Evolutionary conservation across 2,797 vertebrate species (phyloP).

Genomic region (Notolepis coatsorum): DNA sequence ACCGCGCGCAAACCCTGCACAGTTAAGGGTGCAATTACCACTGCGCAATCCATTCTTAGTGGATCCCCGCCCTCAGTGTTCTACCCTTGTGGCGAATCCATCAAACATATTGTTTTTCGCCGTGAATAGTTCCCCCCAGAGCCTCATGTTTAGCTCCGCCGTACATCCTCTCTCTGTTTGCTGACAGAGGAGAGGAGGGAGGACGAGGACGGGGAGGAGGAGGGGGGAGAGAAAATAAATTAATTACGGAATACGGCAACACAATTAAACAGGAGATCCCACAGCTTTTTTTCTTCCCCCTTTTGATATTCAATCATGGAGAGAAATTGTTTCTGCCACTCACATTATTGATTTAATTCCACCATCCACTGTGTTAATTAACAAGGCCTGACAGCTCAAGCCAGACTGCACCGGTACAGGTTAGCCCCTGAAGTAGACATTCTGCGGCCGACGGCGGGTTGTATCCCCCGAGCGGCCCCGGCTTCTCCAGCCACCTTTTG

Average conservation of each 20-base stretch:
- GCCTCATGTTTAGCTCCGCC: not conserved
- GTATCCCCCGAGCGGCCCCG: no score
- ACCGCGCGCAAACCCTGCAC: no score
- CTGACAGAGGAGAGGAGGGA: slow-evolving; percentile 26
- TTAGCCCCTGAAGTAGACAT: slow-evolving; percentile 26
- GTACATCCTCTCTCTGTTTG: not conserved
- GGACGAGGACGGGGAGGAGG: no score
- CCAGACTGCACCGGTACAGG: slow-evolving; percentile 33
- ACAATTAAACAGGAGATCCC: slow-evolving; percentile 63
- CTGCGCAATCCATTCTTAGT: no score
- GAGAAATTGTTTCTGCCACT: slow-evolving; percentile 74
- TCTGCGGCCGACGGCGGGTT: no score
- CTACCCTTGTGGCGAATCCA: not conserved
- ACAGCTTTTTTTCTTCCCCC: slow-evolving; percentile 47
- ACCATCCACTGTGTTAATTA: slow-evolving; percentile 71
- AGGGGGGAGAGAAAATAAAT: slow-evolving; percentile 23
- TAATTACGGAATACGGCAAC: slow-evolving; percentile 67
- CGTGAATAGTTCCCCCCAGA: not conserved
- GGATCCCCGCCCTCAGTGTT: no score
- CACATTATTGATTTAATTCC: slow-evolving; percentile 75
- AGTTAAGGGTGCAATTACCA: no score
- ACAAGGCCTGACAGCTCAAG: slow-evolving; percentile 60
- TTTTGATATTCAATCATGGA: slow-evolving; percentile 67
- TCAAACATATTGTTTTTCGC: not conserved
- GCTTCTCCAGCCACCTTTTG: no score